phyloP scores from a whole-genome alignment of 2,113 vertebrate species.

The Gasterosteus nipponicus region DNA sequence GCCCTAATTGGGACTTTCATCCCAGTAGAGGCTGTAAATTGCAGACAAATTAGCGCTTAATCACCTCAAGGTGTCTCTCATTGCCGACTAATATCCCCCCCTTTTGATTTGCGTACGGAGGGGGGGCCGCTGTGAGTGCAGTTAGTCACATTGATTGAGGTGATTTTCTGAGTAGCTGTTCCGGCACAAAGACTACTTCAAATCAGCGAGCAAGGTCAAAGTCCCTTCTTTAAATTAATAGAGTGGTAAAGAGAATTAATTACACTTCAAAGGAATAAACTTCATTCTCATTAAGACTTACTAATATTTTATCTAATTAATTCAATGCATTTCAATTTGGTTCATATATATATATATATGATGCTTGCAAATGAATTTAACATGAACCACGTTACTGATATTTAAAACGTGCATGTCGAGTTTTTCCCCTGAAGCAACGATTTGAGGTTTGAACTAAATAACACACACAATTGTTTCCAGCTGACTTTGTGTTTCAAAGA shows the following conservation, averaged over 20 bases:
- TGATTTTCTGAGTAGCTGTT: constrained; percentile 19
- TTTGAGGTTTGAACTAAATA: constrained; percentile 33
- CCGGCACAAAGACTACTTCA: not conserved
- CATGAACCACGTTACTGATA: constrained; percentile 15
- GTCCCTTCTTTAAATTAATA: constrained; percentile 1
- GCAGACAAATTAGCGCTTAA: constrained; percentile 68
- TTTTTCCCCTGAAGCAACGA: constrained; percentile 7
- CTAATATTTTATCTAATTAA: not conserved
- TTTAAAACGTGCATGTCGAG: constrained; percentile 11
- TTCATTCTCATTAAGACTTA: not conserved
- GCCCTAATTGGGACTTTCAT: constrained; percentile 47
- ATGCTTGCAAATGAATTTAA: not conserved
- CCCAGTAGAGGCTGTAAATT: constrained; percentile 44
- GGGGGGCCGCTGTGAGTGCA: constrained; percentile 32
- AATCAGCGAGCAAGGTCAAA: constrained; percentile 12
- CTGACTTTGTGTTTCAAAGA: constrained; percentile 7
- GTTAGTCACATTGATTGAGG: constrained; percentile 61
- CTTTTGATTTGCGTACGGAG: constrained; percentile 61
- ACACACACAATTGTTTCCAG: constrained; percentile 11
- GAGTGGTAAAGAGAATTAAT: not conserved
- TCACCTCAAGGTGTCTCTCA: constrained; percentile 59
- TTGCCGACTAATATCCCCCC: constrained; percentile 27
- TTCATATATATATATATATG: not conserved
- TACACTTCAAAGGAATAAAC: not conserved
- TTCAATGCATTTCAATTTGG: not conserved